Evolutionary conservation across 1,140 invertebrate genomes (phyloP).

Genomic region (Marisa cornuarietis): DNA sequence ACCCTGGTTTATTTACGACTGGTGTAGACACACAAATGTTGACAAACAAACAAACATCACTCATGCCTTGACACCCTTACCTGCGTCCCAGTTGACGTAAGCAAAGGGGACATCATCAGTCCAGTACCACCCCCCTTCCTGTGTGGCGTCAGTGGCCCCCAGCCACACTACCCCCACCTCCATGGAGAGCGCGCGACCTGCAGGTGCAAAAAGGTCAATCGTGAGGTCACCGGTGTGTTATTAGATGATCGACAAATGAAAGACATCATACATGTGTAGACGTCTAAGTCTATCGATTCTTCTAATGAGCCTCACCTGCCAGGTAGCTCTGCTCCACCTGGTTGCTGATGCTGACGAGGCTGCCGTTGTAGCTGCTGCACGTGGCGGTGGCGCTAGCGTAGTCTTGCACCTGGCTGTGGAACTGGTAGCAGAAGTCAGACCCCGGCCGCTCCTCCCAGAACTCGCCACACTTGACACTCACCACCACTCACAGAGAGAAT

Average conservation of each 20-base stretch:
- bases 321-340: constrained; percentile 36
- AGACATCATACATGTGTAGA: too few species aligned
- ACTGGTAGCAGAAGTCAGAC: constrained; percentile 45
- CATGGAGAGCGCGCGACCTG: constrained; percentile 39
- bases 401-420: constrained; percentile 35
- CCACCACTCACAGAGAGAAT: constrained; percentile 2
- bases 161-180: constrained; percentile 45
- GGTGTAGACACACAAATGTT: too few species aligned
- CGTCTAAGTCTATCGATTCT: too few species aligned
- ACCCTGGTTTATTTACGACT: too few species aligned
- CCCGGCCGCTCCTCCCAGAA: constrained; percentile 44
- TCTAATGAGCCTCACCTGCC: constrained; percentile 6
- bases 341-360: constrained; percentile 41
- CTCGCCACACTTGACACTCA: constrained; percentile 35
- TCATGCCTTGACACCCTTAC: constrained; percentile 20
- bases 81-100: constrained; percentile 50
- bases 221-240: too few species aligned
- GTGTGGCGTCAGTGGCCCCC: constrained; percentile 46
- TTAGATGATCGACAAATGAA: too few species aligned
- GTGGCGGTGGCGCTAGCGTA: constrained; percentile 36
- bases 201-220: not conserved
- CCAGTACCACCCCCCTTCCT: constrained; percentile 54
- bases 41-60: not conserved
- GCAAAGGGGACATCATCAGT: constrained; percentile 42
- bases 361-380: constrained; percentile 35